Evolutionary conservation across 1,140 invertebrate species (phyloP).

Genomic region (Homarus americanus): DNA sequence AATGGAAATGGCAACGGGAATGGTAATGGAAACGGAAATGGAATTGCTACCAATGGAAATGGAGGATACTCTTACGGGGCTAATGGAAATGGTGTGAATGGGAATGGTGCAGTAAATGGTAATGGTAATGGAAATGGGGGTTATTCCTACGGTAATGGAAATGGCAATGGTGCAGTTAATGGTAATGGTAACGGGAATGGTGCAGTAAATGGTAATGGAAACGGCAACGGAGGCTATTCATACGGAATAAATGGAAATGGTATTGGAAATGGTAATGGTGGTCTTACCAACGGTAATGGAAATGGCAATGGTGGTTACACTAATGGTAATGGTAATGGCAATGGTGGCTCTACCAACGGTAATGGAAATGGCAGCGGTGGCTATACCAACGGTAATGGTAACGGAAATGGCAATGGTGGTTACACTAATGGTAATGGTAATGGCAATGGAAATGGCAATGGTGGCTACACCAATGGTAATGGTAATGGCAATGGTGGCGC

Average conservation of each 20-base stretch:
- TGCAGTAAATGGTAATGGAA: not conserved
- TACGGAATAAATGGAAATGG: constrained; percentile 7
- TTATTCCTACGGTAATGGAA: not conserved
- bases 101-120: not conserved
- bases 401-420: constrained; percentile 13
- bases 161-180: not conserved
- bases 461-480: not conserved
- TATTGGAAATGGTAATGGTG: not conserved
- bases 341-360: constrained; percentile 1
- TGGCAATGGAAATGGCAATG: constrained; percentile 3
- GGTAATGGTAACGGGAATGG: not conserved
- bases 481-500: not conserved
- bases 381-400: not conserved
- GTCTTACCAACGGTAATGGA: not conserved
- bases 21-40: not conserved
- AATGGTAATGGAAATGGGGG: not conserved
- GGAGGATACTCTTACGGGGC: not conserved
- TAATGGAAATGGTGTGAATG: not conserved
- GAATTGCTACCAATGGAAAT: not conserved
- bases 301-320: not conserved
- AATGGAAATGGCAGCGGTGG: not conserved
- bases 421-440: not conserved
- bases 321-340: constrained; percentile 16
- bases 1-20: not conserved
- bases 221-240: not conserved